Base-by-base conservation (phyloP, 2,113 vertebrate species). In the Microtus pennsylvanicus region DNA sequence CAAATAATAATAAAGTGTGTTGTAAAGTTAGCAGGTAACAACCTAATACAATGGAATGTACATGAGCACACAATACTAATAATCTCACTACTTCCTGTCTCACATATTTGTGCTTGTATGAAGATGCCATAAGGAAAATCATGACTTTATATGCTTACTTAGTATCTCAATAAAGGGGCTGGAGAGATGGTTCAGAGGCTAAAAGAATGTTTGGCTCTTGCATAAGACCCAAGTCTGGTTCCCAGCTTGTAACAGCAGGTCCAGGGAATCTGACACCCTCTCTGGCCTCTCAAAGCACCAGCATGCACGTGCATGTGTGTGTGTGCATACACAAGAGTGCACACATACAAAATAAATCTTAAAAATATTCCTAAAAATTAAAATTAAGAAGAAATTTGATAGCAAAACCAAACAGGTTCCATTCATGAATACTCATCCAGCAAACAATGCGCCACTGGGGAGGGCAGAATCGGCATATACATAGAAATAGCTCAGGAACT, bases 1-100 rank as follows among this genome's bases (percentile, higher is more conserved):
- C n/a, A n/a, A n/a, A n/a, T n/a, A n/a, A 69, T 10, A 77, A 83
- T 78, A 69, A 90, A 81, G 76, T 78, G 17, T 97, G 90, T n/a
- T 61, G 6, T 50, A 63, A 83, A 78, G 95, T 87, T 83, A 90
- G 47, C 14, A 90, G 82, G 11, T 70, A 94, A 55, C 47, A 85
- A 80, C 33, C 38, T 82, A 95, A 83, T n/a, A 93, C 17, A 89
- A 35, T 85, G 58, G 58, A 0, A 76, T 10, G 87, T 45, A 38
- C 50, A 6, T 61, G 61, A 83, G 50, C 35, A 81, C 9, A 89
- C 76, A 93, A 77, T 45, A 89, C 30, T 76, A 83, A 92, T 14
- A 92, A 35, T 58, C 61, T 83, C 14, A 65, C 42, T 65, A 65
- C 38, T 76, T 91, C 61, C 38, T 55, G 4, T 16, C 58, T 78